A percentile compares a stretch with the other conserved stretches of the same genome.
phyloP scores from a whole-genome alignment of 2,113 vertebrate species.

The Aldabrachelys gigantea region DNA sequence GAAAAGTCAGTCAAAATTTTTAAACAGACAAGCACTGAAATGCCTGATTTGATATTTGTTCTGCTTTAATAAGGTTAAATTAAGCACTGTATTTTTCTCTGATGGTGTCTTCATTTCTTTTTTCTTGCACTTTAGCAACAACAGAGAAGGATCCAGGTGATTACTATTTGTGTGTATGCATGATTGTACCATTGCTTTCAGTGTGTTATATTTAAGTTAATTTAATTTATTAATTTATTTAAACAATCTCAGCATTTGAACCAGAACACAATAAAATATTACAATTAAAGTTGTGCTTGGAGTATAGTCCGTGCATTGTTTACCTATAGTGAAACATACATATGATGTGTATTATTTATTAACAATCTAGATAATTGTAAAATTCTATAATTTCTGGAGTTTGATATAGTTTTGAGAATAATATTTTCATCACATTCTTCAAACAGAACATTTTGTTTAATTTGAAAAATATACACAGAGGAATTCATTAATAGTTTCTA shows the following conservation, averaged over 20 bases:
- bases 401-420: background rate
- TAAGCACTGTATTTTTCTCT: background rate
- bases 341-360: background rate
- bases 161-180: slow-evolving; percentile 53
- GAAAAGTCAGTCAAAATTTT: background rate
- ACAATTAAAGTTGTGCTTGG: background rate
- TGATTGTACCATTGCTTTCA: slow-evolving; percentile 40
- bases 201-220: slow-evolving; percentile 30
- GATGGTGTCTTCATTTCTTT: slow-evolving; percentile 31
- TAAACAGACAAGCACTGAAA: background rate
- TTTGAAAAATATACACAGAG: background rate
- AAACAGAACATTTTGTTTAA: background rate
- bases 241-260: background rate
- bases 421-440: background rate
- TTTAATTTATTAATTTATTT: background rate
- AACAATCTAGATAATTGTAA: background rate
- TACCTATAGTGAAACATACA: background rate
- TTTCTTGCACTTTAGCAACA: slow-evolving; percentile 71
- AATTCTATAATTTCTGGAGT: background rate
- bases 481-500: background rate
- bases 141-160: slow-evolving; percentile 84
- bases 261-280: background rate
- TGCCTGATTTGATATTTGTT: background rate
- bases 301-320: background rate
- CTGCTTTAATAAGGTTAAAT: background rate